phyloP scores from a whole-genome alignment of 2,113 vertebrate genomes.

The Rallus limicola region DNA sequence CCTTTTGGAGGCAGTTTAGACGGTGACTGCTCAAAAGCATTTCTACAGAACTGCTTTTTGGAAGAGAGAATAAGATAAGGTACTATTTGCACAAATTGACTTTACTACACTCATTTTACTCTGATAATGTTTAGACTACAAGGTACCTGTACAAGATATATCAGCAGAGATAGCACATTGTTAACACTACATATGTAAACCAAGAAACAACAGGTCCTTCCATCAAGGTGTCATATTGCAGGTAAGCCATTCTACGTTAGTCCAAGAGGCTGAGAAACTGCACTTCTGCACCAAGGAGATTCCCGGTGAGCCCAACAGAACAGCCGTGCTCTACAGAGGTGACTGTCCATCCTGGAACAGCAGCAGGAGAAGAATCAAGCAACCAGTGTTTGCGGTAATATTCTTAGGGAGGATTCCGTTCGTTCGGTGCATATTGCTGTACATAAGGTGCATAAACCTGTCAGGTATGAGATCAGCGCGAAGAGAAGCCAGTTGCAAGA shows the following conservation, averaged over 20 bases:
- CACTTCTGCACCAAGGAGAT: neutral
- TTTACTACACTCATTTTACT: conserved; percentile 38
- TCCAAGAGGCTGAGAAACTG: neutral
- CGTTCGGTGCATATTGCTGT: conserved; percentile 25
- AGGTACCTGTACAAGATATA: conserved; percentile 52
- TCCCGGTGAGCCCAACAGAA: conserved; percentile 28
- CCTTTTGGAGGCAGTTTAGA: neutral
- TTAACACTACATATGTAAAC: conserved; percentile 57
- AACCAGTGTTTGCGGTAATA: conserved; percentile 68
- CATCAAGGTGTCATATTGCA: neutral
- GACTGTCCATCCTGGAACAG: conserved; percentile 50
- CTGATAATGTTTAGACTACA: conserved; percentile 18
- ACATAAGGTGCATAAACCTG: conserved; percentile 37
- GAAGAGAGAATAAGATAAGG: conserved; percentile 44
- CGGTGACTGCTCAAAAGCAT: conserved; percentile 10
- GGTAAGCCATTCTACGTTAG: neutral
- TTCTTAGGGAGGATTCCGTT: conserved; percentile 30
- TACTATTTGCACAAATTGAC: conserved; percentile 15
- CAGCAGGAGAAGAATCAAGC: conserved; percentile 52
- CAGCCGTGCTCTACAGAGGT: conserved; percentile 20
- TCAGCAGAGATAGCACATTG: conserved; percentile 60
- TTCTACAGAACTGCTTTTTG: conserved; percentile 21
- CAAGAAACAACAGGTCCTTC: neutral
- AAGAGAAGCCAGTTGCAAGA: conserved; percentile 90
- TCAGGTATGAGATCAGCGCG: conserved; percentile 79